phyloP scores from a whole-genome alignment of 2,888 invertebrate genomes.

The Thymelicus sylvestris region DNA sequence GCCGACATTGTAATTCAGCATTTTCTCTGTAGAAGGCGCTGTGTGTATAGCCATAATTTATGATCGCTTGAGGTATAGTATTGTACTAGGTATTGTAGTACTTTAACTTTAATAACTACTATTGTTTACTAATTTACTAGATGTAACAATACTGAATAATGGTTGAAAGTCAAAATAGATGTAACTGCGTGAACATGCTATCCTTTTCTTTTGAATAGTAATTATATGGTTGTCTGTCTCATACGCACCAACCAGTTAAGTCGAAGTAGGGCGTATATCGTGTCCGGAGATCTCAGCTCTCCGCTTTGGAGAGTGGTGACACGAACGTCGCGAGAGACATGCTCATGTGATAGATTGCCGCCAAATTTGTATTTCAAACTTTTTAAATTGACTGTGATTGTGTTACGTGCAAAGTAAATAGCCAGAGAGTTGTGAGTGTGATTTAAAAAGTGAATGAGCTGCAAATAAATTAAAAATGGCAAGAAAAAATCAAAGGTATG shows the following conservation, averaged over 20 bases:
- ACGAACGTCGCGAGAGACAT: slow-evolving; percentile 78
- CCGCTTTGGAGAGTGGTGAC: slow-evolving; percentile 68
- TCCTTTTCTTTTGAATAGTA: slow-evolving; percentile 50
- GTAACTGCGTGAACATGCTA: slow-evolving; percentile 1
- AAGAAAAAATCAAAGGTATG: slow-evolving; percentile 49
- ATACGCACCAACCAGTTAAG: slow-evolving; percentile 66
- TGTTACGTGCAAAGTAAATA: slow-evolving; percentile 52
- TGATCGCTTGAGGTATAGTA: not conserved
- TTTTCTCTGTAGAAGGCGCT: slow-evolving; percentile 38
- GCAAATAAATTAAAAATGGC: slow-evolving; percentile 47
- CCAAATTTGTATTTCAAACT: slow-evolving; percentile 66
- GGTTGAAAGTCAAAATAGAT: not conserved
- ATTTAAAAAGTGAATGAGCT: slow-evolving; percentile 36
- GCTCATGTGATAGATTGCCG: slow-evolving; percentile 78
- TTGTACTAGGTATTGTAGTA: not conserved
- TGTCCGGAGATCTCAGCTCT: slow-evolving; percentile 77
- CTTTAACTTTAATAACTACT: not conserved
- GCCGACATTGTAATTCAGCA: slow-evolving; percentile 23
- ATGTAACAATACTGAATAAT: not conserved
- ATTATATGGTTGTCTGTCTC: slow-evolving; percentile 64
- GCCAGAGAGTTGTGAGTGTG: slow-evolving; percentile 16
- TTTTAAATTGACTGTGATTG: slow-evolving; percentile 58
- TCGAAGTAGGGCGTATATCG: slow-evolving; percentile 79
- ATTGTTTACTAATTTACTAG: slow-evolving; percentile 7
- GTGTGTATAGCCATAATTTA: slow-evolving; percentile 1